Conservation (phyloP, 2,888 invertebrate genomes). For the Vesta saturnalis region DNA sequence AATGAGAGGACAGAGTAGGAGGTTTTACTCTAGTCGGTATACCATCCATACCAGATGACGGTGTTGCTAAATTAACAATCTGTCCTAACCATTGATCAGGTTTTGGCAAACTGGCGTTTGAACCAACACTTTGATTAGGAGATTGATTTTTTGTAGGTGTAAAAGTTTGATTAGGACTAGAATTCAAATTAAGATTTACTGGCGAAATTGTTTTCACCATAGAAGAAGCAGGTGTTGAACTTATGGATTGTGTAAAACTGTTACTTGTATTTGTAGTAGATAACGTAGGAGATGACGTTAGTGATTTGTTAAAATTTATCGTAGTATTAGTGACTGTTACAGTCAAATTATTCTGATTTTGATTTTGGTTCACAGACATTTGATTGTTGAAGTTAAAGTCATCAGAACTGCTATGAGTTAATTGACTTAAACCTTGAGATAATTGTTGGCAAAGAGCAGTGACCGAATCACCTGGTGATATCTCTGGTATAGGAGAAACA, state of each 20-base stretch:
- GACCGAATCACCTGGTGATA: constrained; percentile 75
- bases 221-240: constrained; percentile 49
- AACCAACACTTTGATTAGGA: constrained; percentile 45
- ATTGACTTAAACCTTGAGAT: constrained; percentile 72
- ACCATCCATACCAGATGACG: constrained; percentile 53
- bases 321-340: constrained; percentile 57
- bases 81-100: constrained; percentile 87
- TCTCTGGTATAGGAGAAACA: constrained; percentile 83
- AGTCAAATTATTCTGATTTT: constrained; percentile 65
- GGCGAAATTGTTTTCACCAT: constrained; percentile 47
- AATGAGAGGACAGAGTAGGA: constrained; percentile 63
- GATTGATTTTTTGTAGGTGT: constrained; percentile 38
- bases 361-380: constrained; percentile 64
- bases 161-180: constrained; percentile 42
- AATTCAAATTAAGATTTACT: constrained; percentile 51
- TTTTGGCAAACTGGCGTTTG: constrained; percentile 69
- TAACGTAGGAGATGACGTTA: constrained; percentile 47
- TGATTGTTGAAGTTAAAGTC: constrained; percentile 69
- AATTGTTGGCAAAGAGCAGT: constrained; percentile 81
- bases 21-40: constrained; percentile 66
- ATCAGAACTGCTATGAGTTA: constrained; percentile 69
- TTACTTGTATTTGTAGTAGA: constrained; percentile 45
- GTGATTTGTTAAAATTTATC: constrained; percentile 54
- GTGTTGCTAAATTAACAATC: constrained; percentile 70
- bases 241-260: constrained; percentile 31